Percentiles rank a stretch among this genome's conserved stretches.
phyloP scores from a whole-genome alignment of 1,140 invertebrate species.

The Drosophila erecta region DNA sequence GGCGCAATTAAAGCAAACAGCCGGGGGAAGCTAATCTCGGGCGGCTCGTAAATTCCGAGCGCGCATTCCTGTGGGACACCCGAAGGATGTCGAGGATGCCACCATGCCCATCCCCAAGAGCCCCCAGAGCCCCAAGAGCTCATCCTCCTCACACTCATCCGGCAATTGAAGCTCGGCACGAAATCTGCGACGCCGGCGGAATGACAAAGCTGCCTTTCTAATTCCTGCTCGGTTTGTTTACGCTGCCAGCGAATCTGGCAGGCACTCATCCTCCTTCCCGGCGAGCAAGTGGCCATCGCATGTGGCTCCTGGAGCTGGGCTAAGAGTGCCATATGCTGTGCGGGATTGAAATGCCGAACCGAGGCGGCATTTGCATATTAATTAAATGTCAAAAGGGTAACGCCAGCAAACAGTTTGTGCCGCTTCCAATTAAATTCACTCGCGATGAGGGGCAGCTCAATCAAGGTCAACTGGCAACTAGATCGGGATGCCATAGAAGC shows the following conservation, averaged over 20 bases:
- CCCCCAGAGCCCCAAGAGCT: too few species aligned
- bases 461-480: conserved; percentile 18
- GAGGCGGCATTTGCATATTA: conserved; percentile 71
- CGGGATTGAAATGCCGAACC: conserved; percentile 27
- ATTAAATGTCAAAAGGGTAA: conserved; percentile 78
- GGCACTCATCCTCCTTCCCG: not conserved
- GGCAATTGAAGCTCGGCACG: conserved; percentile 70
- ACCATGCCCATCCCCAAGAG: not conserved
- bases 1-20: conserved; percentile 77
- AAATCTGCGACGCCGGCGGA: conserved; percentile 71
- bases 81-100: conserved; percentile 34
- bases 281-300: conserved; percentile 42
- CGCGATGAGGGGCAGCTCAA: conserved; percentile 15
- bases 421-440: conserved; percentile 51
- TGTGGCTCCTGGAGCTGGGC: conserved; percentile 12
- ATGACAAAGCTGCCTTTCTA: conserved; percentile 77
- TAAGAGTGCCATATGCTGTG: conserved; percentile 31
- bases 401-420: conserved; percentile 43
- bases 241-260: conserved; percentile 22
- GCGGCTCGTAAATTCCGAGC: conserved; percentile 74
- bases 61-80: conserved; percentile 70
- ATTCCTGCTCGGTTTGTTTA: conserved; percentile 53
- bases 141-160: conserved; percentile 6
- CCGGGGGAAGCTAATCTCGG: conserved; percentile 73
- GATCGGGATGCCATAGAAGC: too few species aligned